Conservation (phyloP, 2,113 vertebrate genomes). For the Microcebus lehilahytsara region DNA sequence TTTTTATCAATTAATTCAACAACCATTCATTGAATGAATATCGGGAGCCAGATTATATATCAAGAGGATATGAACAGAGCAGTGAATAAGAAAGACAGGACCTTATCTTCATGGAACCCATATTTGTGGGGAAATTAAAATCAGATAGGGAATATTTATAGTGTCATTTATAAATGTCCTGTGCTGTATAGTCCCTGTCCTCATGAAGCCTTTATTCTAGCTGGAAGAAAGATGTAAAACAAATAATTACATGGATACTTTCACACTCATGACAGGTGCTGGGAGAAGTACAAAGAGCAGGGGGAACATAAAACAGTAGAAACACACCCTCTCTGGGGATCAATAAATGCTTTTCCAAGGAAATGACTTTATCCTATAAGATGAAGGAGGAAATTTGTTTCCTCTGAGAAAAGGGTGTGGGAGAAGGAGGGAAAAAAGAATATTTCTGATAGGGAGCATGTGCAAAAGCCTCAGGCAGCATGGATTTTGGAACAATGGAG, state of each 20-base stretch:
- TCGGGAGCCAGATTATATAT: not conserved
- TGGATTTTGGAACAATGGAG: not conserved
- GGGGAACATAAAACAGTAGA: not conserved
- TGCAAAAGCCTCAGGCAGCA: not conserved
- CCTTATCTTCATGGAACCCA: not conserved
- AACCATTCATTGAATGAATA: not conserved
- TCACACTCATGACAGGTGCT: not conserved
- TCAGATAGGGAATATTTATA: not conserved
- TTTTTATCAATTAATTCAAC: conserved; percentile 21
- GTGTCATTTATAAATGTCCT: not conserved
- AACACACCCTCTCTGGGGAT: not conserved
- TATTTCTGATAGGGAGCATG: not conserved
- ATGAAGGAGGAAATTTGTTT: not conserved
- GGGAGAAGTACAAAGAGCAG: not conserved
- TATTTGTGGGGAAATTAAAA: not conserved
- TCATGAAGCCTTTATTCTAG: not conserved
- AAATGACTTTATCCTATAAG: not conserved
- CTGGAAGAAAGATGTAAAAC: not conserved
- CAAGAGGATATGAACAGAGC: not conserved
- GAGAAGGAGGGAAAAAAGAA: not conserved
- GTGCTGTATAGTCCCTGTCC: not conserved
- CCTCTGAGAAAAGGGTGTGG: not conserved
- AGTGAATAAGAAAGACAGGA: not conserved
- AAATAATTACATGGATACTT: not conserved
- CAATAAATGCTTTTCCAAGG: not conserved